Evolutionary conservation across 2,888 invertebrate genomes (phyloP).

Genomic region (Drosophila austrosaltans): DNA sequence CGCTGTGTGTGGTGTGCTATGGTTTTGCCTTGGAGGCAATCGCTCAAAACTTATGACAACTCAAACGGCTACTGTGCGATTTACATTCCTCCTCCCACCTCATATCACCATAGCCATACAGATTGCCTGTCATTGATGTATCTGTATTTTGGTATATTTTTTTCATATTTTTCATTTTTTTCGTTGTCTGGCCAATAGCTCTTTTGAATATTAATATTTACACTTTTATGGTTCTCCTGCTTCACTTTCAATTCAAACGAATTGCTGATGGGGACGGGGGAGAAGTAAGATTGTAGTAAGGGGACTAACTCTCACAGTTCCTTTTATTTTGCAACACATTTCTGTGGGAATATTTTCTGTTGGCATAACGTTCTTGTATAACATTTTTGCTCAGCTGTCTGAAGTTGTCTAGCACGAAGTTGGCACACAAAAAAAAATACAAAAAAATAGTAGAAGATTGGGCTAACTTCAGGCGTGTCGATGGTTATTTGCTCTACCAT

Average conservation of each 20-base stretch:
- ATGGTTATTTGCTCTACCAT: no score
- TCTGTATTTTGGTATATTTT: slow-evolving; percentile 61
- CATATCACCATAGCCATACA: slow-evolving; percentile 1
- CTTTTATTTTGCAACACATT: not conserved
- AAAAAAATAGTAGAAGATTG: no score
- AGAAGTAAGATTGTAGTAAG: not conserved
- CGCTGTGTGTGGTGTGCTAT: slow-evolving; percentile 64
- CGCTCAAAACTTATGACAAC: slow-evolving; percentile 81
- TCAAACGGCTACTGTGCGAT: slow-evolving; percentile 76
- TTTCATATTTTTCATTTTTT: not conserved
- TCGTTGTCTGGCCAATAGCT: slow-evolving; percentile 45
- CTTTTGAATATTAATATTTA: slow-evolving; percentile 56
- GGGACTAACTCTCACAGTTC: slow-evolving; percentile 30
- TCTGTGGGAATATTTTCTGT: slow-evolving; percentile 2
- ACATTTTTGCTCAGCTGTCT: not conserved
- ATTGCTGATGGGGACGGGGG: slow-evolving; percentile 40
- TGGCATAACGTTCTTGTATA: not conserved
- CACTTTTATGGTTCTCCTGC: slow-evolving; percentile 35
- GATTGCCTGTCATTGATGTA: slow-evolving; percentile 49
- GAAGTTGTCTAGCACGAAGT: not conserved
- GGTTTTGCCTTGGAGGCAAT: slow-evolving; percentile 77
- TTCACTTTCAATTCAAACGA: slow-evolving; percentile 28
- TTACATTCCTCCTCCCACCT: slow-evolving; percentile 4
- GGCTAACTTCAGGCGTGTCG: no score
- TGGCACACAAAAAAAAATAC: no score